Percentiles rank a stretch among this genome's conserved stretches.
Conservation (phyloP, 2,797 vertebrate species). For the Vultur gryphus region DNA sequence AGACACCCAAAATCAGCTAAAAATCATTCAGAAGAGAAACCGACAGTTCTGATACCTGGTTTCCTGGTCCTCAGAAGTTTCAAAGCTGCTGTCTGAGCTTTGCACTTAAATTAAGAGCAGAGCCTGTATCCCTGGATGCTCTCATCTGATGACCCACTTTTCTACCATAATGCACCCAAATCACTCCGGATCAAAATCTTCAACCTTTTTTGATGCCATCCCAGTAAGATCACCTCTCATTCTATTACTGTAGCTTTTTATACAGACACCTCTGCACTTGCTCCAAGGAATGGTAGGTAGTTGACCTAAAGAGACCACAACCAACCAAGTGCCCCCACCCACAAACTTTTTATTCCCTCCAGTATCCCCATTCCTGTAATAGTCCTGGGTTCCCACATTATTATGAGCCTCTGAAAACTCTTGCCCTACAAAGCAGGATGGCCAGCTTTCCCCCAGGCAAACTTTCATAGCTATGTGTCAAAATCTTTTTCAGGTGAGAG, state of each 20-base stretch:
- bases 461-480: not conserved
- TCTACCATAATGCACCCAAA: not conserved
- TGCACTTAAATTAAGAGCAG: not conserved
- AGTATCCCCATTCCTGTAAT: not conserved
- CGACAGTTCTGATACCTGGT: not conserved
- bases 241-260: not conserved
- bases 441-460: not conserved
- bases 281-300: not conserved
- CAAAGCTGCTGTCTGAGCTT: not conserved
- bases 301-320: not conserved
- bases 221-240: not conserved
- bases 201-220: not conserved
- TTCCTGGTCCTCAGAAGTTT: not conserved
- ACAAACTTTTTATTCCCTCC: not conserved
- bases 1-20: not conserved
- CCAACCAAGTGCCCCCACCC: not conserved
- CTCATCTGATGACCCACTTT: not conserved
- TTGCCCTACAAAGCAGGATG: not conserved
- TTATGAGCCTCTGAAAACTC: not conserved
- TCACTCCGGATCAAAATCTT: not conserved
- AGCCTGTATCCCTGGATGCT: not conserved
- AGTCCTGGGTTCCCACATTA: not conserved
- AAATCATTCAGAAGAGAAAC: not conserved
- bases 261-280: not conserved
- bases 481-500: not conserved